phyloP scores from a whole-genome alignment of 1,140 invertebrate genomes.

The Thalassaphorura encarpata region DNA sequence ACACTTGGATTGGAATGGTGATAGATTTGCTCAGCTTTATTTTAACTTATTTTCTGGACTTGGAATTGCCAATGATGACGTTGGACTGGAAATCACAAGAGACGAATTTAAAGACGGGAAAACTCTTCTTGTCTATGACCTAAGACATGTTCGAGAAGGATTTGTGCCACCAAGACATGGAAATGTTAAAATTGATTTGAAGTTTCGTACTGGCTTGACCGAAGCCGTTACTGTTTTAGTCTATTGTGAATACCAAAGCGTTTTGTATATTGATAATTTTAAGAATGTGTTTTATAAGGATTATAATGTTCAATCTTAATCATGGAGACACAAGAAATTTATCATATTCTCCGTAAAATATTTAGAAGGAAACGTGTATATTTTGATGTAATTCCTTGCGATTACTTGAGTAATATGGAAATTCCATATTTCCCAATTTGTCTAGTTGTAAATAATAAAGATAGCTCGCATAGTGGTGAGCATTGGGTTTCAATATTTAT shows the following conservation, averaged over 20 bases:
- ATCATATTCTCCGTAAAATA: not conserved
- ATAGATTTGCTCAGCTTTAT: slow-evolving; percentile 1
- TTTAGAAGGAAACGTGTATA: not conserved
- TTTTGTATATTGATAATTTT: slow-evolving; percentile 14
- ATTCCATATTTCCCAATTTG: not conserved
- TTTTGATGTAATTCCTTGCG: not conserved
- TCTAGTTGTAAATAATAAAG: not conserved
- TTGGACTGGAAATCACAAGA: slow-evolving; percentile 2
- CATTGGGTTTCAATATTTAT: not conserved
- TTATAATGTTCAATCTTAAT: not conserved
- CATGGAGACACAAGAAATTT: slow-evolving; percentile 8
- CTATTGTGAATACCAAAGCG: slow-evolving; percentile 17
- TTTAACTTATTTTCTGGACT: slow-evolving; percentile 3
- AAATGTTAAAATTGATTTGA: slow-evolving; percentile 14
- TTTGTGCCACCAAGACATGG: slow-evolving; percentile 6
- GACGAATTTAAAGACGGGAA: slow-evolving; percentile 7
- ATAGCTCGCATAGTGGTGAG: not conserved
- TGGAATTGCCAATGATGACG: not conserved
- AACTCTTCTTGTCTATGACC: slow-evolving; percentile 8
- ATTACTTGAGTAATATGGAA: not conserved
- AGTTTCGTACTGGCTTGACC: slow-evolving; percentile 7
- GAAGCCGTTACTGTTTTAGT: slow-evolving; percentile 5
- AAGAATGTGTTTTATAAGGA: slow-evolving; percentile 14
- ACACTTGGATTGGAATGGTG: slow-evolving; percentile 3
- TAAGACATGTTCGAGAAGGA: slow-evolving; percentile 2